Base-by-base conservation (phyloP, 2,113 vertebrate species). In the Coreoperca whiteheadi region DNA sequence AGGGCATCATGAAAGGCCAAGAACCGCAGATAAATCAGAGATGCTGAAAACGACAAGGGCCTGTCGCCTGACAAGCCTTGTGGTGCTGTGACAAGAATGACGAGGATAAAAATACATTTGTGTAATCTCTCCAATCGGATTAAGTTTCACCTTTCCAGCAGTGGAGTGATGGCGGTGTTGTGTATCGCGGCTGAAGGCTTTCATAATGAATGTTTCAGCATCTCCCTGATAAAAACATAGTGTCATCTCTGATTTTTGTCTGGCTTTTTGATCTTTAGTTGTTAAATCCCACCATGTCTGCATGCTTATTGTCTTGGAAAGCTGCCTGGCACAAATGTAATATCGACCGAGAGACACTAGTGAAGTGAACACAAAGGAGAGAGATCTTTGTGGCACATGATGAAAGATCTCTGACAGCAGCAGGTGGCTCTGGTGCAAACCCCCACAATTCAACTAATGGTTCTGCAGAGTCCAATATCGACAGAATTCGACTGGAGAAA, bases 41-140 rank as follows among this genome's bases (percentile, higher is more conserved):
- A 87, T 34, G 60, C 77, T 67, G 71, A 41, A 48, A 81, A 87
- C 5, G 85, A 87, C 78, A 80, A 74, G 61, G 34, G 83, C 65
- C 64, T 65, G 41, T 70, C 66, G 28, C 56, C 75, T 82, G 82
- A 88, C 88, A 82, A 85, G 66, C 74, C 78, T 74, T 23, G 50
- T 70, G 39, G 59, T 78, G 80, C 85, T 81, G 66, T 73, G 83
- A 88, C 87, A 88, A 69, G 84, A 93, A 73, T 66, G 78, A 90
- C 73, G 67, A 56, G 85, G 86, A 91, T 82, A 84, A 90, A 90
- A 93, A 84, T 89, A 82, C 70, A 54, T 81, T 85, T 86, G 79
- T 91, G 76, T 88, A 90, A 94, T 94, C 91, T 90, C 82, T 87
- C 61, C 81, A 64, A 87, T 93, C 77, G 69, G 86, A 93, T 94